phyloP scores from a whole-genome alignment of 2,888 invertebrate species.

The Drosophila eohydei region DNA sequence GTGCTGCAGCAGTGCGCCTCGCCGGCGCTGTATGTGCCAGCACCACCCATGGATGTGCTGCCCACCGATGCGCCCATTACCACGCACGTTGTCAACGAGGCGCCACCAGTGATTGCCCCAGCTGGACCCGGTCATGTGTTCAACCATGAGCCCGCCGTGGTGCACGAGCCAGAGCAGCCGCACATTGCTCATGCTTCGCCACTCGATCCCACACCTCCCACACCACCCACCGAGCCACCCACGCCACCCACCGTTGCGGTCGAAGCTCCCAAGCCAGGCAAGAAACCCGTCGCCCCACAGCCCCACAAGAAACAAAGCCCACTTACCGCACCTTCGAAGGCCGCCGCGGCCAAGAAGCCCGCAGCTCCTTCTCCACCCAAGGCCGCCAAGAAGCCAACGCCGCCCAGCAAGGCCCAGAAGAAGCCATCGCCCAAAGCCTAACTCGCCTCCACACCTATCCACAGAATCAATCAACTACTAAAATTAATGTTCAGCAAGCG shows the following conservation, averaged over 20 bases:
- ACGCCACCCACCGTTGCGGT: conserved; percentile 55
- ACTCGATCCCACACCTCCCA: conserved; percentile 53
- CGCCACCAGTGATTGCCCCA: conserved; percentile 41
- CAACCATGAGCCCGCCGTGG: conserved; percentile 1
- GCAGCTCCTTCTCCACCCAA: conserved; percentile 42
- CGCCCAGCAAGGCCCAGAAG: conserved; percentile 62
- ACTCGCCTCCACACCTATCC: not conserved
- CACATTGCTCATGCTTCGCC: conserved; percentile 28
- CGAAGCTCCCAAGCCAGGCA: conserved; percentile 47
- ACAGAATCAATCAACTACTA: conserved; percentile 12
- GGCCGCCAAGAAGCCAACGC: conserved; percentile 59
- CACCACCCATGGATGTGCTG: conserved; percentile 73
- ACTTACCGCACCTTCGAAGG: conserved; percentile 33
- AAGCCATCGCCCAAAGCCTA: conserved; percentile 52
- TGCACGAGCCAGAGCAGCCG: conserved; percentile 18
- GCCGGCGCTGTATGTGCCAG: conserved; percentile 76
- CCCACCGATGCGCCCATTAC: conserved; percentile 70
- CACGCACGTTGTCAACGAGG: conserved; percentile 42
- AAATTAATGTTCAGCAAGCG: conserved; percentile 61
- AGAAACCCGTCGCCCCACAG: conserved; percentile 62
- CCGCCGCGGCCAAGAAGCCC: conserved; percentile 63
- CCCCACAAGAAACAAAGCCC: conserved; percentile 52
- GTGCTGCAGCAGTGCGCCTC: conserved; percentile 80
- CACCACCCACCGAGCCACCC: conserved; percentile 54
- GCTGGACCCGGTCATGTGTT: not conserved